These are phyloP conservation scores for Sialia sialis DNA, from an alignment of 2,113 vertebrate species.

Conservation along the genomic window DNA sequence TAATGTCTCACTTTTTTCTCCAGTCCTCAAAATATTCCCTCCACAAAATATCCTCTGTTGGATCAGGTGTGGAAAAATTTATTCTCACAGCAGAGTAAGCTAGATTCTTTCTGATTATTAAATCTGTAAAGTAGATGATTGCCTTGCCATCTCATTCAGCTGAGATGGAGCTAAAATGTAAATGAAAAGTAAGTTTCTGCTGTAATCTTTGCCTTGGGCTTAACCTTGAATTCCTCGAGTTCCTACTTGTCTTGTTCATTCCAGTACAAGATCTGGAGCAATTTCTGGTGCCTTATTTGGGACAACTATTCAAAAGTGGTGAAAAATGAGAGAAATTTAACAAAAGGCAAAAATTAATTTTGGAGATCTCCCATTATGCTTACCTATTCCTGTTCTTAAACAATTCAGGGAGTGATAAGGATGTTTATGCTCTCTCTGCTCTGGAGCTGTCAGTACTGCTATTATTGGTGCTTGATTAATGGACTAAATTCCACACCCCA, in stretches of 20 bases:
- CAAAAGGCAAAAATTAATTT: neutral
- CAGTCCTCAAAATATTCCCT: neutral
- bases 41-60: neutral
- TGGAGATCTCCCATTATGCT: neutral
- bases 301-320: neutral
- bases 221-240: slow-evolving; percentile 17
- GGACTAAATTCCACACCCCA: neutral
- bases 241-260: neutral
- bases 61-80: neutral
- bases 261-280: neutral
- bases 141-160: neutral
- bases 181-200: neutral
- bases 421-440: neutral
- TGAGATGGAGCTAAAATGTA: neutral
- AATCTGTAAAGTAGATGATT: neutral
- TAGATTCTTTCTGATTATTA: neutral
- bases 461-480: neutral
- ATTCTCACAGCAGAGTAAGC: neutral
- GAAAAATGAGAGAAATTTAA: neutral
- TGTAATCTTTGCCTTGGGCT: slow-evolving; percentile 34
- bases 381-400: neutral
- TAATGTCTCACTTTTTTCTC: neutral
- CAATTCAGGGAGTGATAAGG: neutral
- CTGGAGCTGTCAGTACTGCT: neutral
- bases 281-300: neutral